Percentiles rank a stretch among this genome's conserved stretches.
These are phyloP conservation scores for Halichondria panicea DNA, from an alignment of 37 sponge, comb jelly and placozoan species.

Conservation along the genomic window DNA sequence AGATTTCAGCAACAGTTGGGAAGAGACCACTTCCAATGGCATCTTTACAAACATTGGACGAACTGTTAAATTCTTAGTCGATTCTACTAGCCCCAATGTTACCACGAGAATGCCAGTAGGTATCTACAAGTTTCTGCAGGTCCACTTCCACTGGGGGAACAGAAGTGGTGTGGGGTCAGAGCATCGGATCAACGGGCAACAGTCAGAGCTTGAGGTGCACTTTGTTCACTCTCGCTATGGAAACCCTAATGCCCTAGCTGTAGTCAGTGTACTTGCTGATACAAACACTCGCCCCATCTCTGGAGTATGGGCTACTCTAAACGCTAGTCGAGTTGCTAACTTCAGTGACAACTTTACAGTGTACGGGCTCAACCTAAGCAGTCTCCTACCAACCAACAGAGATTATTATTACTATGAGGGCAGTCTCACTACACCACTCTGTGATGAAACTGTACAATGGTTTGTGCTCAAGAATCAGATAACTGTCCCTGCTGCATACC, in stretches of 20 bases:
- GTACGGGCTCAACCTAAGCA: no score
- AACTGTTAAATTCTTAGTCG: conserved; percentile 3
- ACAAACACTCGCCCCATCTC: no score
- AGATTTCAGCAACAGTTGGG: not conserved
- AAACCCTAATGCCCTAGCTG: no score
- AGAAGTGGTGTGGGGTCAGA: conserved; percentile 37
- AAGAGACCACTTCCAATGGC: not conserved
- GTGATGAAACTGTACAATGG: conserved; percentile 66
- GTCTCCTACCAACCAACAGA: conserved; percentile 26
- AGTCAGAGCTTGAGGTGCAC: conserved; percentile 32
- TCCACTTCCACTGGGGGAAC: conserved; percentile 65
- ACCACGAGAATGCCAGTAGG: conserved; percentile 2
- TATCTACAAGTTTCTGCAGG: conserved; percentile 37
- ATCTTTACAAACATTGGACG: conserved; percentile 3
- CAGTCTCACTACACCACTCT: conserved; percentile 63
- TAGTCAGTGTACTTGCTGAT: no score
- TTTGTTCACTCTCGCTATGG: conserved; percentile 27
- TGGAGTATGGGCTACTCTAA: no score
- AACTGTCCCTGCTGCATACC: conserved; percentile 16
- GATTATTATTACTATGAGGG: conserved; percentile 61
- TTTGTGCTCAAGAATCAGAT: conserved; percentile 44
- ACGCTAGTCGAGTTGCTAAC: no score
- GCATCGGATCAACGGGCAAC: conserved; percentile 23
- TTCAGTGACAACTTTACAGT: no score
- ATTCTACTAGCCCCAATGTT: not conserved